A percentile compares a stretch with the other conserved stretches of the same genome.
Evolutionary conservation across 2,888 invertebrate species (phyloP).

Genomic region (Polymixis lichenea): DNA sequence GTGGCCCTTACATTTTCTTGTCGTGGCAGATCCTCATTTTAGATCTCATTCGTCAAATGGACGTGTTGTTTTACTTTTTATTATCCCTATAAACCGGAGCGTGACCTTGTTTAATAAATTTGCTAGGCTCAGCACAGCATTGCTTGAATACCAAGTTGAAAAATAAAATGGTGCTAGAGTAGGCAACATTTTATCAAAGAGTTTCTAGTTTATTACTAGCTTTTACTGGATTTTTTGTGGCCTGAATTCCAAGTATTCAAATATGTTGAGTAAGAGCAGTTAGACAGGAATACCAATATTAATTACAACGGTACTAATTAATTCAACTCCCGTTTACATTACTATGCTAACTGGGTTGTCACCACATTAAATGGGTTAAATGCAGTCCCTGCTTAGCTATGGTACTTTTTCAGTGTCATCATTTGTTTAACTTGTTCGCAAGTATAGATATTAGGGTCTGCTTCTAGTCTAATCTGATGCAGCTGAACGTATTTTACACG

Average conservation of each 20-base stretch:
- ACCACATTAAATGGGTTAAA: background rate
- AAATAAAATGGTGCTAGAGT: constrained; percentile 49
- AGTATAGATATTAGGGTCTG: too few species aligned
- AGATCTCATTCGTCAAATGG: constrained; percentile 86
- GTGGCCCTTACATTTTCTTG: constrained; percentile 65
- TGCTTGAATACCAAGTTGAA: constrained; percentile 78
- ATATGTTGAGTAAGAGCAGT: background rate
- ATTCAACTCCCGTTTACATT: constrained; percentile 22
- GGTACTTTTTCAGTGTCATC: too few species aligned
- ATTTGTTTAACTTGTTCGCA: too few species aligned
- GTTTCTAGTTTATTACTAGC: constrained; percentile 26
- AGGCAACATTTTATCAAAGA: constrained; percentile 28
- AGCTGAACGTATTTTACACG: too few species aligned
- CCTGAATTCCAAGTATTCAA: background rate
- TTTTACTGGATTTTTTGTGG: background rate
- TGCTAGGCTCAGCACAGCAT: constrained; percentile 68
- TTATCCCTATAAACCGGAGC: constrained; percentile 83
- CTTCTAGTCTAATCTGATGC: too few species aligned
- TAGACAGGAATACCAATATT: constrained; percentile 1
- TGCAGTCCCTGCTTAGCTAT: background rate
- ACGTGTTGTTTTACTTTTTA: constrained; percentile 87
- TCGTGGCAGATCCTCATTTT: constrained; percentile 77
- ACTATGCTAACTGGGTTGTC: background rate
- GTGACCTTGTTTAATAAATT: constrained; percentile 82
- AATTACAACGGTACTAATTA: constrained; percentile 18